phyloP scores from a whole-genome alignment of 2,888 invertebrate species.

The Caenorhabditis macrosperma region DNA sequence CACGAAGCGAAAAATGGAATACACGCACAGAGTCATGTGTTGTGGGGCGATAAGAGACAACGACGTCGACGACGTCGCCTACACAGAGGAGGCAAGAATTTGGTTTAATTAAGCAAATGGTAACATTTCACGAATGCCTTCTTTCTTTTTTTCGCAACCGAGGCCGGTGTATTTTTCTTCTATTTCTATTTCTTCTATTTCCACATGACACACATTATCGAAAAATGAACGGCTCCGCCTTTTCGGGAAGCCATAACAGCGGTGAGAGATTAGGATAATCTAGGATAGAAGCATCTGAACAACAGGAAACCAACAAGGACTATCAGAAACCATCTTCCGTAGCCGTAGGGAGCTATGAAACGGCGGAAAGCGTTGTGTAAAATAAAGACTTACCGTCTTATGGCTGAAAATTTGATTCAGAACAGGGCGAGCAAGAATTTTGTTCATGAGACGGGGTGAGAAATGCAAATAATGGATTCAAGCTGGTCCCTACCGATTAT shows the following conservation, averaged over 20 bases:
- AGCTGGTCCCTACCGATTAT: too few relatives aligned
- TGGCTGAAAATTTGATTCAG: slow-evolving; percentile 52
- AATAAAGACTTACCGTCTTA: slow-evolving; percentile 13
- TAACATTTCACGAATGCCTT: slow-evolving; percentile 45
- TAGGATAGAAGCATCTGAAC: neutral
- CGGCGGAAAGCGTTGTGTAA: neutral
- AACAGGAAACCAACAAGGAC: slow-evolving; percentile 5
- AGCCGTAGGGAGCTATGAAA: neutral
- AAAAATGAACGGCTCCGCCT: neutral
- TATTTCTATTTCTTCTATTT: slow-evolving; percentile 3
- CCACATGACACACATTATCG: too few relatives aligned
- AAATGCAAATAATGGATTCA: slow-evolving; percentile 6
- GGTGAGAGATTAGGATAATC: slow-evolving; percentile 15
- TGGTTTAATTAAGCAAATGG: slow-evolving; percentile 59
- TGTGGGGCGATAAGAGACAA: neutral
- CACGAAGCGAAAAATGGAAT: neutral
- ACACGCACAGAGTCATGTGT: neutral
- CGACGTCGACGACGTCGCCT: slow-evolving; percentile 6
- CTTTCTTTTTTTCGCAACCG: neutral
- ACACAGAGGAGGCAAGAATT: slow-evolving; percentile 37
- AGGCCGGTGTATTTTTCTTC: neutral
- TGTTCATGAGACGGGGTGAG: slow-evolving; percentile 9
- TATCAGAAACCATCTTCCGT: neutral
- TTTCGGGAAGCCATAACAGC: neutral
- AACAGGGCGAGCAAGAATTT: slow-evolving; percentile 29